Percentiles rank a stretch among this genome's conserved stretches.
Evolutionary conservation across 1,140 invertebrate species (phyloP).

Genomic region (Drosophila lacertosa): DNA sequence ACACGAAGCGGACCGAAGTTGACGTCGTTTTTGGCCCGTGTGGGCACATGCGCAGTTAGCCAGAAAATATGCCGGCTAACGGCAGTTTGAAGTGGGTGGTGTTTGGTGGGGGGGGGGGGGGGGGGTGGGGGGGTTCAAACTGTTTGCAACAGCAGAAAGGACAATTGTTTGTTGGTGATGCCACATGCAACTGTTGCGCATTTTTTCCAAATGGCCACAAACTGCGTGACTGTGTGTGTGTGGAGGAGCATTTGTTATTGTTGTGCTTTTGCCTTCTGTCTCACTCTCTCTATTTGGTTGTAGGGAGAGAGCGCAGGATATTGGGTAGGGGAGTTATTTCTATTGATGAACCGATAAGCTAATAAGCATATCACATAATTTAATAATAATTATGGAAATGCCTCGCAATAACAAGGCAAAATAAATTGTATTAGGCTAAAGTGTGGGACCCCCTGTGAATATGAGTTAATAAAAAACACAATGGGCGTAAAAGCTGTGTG

Average conservation of each 20-base stretch:
- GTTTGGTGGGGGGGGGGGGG: not conserved
- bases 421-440: constrained; percentile 14
- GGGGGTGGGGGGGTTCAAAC: constrained; percentile 28
- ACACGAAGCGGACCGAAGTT: constrained; percentile 7
- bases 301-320: not conserved
- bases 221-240: too few species aligned
- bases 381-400: constrained; percentile 39
- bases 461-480: not conserved
- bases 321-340: not conserved
- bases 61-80: constrained; percentile 51
- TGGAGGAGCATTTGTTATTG: constrained; percentile 29
- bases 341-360: constrained; percentile 40
- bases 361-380: constrained; percentile 49
- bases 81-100: too few species aligned
- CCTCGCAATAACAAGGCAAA: not conserved
- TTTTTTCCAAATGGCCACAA: constrained; percentile 69
- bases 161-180: constrained; percentile 75
- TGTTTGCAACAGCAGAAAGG: constrained; percentile 54
- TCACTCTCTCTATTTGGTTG: constrained; percentile 29
- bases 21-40: constrained; percentile 43
- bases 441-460: constrained; percentile 2
- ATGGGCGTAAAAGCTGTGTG: not conserved
- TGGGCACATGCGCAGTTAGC: constrained; percentile 74
- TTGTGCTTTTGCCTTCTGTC: constrained; percentile 41
- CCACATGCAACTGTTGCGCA: constrained; percentile 78